Evolutionary conservation across 2,888 invertebrate species (phyloP), one percentile per base, ranked within the genome.

Genomic region (Cephus pulcher): DNA sequence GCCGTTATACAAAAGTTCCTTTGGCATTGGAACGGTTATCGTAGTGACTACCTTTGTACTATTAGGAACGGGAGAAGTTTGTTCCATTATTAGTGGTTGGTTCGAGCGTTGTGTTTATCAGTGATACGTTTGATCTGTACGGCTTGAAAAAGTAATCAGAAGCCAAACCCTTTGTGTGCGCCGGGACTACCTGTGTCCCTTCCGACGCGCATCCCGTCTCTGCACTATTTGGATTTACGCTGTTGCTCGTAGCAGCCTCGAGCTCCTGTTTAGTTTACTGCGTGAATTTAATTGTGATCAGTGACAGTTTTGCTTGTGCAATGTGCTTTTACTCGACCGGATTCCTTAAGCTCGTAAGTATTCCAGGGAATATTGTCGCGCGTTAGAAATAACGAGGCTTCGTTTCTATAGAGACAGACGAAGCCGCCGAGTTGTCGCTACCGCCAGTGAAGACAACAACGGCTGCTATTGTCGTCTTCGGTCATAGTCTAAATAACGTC

Each of bases 271-370:
- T 9, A 56, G 23, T 56, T 56, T 1, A 56, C 3, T 56, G 33
- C 81, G 86, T 77, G 79, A 77, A 76, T 79, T 82, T 78, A 75
- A 78, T 77, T 85, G 86, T 86, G 86, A 34, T 71, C 82, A 82
- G 87, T 86, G 85, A 81, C 83, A 79, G 80, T 84, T 85, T 73
- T 73, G 32, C 32, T 70, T 83, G 85, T 85, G 84, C 84, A 84
- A 86, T 86, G 86, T 80, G 80, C 84, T 71, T 73, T 81, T 79
- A 78, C 75, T 82, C 74, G 78, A 75, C 77, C 75, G 74, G 77
- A 78, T 75, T 86, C 80, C 82, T 82, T 80, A 82, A 82, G 80
- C 82, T 85, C 80, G 86, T 86, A 87, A 86, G 86, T 84, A 83
- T 69, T 3, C 1, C 9, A 23, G 56, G 0, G 2, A 56, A 56